Evolutionary conservation across 1,140 invertebrate genomes (phyloP), one percentile per base, ranked within the genome.

Genomic region (Cotesia vestalis): DNA sequence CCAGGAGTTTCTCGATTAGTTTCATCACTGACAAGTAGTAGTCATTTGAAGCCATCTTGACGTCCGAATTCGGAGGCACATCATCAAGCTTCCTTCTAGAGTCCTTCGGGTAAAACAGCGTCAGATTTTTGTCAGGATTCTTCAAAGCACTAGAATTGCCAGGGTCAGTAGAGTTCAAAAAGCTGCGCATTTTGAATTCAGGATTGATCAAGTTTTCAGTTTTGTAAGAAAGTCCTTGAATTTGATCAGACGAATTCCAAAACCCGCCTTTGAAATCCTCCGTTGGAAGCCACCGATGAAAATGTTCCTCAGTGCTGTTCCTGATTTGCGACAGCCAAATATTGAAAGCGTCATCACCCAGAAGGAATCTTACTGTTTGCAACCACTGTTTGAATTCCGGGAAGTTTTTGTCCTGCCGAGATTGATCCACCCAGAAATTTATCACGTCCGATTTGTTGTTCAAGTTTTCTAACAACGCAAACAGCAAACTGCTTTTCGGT

Each of bases 321-420:
- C 71, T 71, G 27, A 79, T 66, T 51, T 77, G 75, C 4, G 75
- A 61, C 0, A 83, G 35, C 81, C 81, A 81, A 2, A 61, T 34
- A 8, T 62, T 35, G 67, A 77, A 81, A 40, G 61, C 75, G 1
- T 64, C 34, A 5, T 70, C 12, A 11, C 75, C 79, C 0, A 81
- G 63, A 27, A 75, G 68, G 20, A 67, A 66, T 64, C 70, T 73
- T 5, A 79, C 71, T 1, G 77, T 75, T 53, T 77, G 63, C 8
- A 83, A 75, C 80, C 81, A 83, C 8, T 80, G 69, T 9, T 40
- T 63, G 71, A 83, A 81, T 74, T 74, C 75, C 80, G 81, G 20
- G 8, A 17, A 46, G 34, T 73, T 53, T 55, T 55, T 55, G 1
- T 55, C 17, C 2, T 1, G 11, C n/a, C 17, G n/a, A 14, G 53